Conservation (phyloP, 2,797 vertebrate species). For the Esox lucius region DNA sequence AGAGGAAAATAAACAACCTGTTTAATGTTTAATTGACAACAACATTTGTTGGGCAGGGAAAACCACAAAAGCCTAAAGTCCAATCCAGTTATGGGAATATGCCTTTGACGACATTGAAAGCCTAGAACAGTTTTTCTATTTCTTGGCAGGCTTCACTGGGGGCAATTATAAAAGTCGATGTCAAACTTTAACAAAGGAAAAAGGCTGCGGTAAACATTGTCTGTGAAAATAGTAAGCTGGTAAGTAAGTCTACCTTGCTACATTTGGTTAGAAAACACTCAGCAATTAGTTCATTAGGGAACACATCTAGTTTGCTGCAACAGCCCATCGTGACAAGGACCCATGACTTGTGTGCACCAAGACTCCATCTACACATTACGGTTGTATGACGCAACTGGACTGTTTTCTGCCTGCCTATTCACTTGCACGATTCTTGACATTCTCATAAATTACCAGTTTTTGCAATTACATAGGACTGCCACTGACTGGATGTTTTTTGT, state of each 20-base stretch:
- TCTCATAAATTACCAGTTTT: too few relatives aligned
- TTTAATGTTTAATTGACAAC: slow-evolving; percentile 47
- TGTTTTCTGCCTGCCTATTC: too few relatives aligned
- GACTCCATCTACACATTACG: too few relatives aligned
- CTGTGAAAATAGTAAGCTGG: background rate
- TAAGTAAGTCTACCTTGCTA: background rate
- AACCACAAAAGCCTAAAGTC: slow-evolving; percentile 35
- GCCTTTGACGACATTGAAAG: slow-evolving; percentile 9
- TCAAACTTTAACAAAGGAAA: slow-evolving; percentile 24
- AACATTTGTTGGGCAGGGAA: slow-evolving; percentile 28
- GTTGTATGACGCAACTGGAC: too few relatives aligned
- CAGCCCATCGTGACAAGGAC: too few relatives aligned
- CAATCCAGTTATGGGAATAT: slow-evolving; percentile 24
- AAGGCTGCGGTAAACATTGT: background rate
- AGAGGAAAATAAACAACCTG: slow-evolving; percentile 25
- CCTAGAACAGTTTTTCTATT: slow-evolving; percentile 2
- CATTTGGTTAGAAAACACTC: background rate
- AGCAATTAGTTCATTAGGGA: background rate
- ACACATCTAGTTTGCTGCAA: too few relatives aligned
- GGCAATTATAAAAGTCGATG: slow-evolving; percentile 15
- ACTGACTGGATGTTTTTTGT: too few relatives aligned
- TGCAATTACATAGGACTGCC: too few relatives aligned
- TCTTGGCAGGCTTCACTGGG: slow-evolving; percentile 11
- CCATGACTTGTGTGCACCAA: too few relatives aligned
- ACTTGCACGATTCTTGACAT: too few relatives aligned